These are phyloP conservation scores for Gobio occitaniae DNA, from an alignment of 2,797 vertebrate genomes.

Conservation along the genomic window DNA sequence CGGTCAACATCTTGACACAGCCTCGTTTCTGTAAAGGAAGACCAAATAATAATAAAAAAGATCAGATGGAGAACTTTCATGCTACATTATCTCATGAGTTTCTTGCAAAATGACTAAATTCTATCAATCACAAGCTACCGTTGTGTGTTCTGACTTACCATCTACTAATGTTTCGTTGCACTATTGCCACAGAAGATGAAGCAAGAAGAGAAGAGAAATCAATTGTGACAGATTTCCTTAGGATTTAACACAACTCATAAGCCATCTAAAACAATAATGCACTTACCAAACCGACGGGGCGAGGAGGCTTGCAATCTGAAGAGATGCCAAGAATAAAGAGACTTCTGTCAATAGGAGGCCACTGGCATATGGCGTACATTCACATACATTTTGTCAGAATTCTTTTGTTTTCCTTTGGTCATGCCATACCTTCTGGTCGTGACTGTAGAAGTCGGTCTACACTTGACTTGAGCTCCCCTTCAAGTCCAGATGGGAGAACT, in stretches of 20 bases:
- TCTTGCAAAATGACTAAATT: background rate
- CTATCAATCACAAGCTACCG: background rate
- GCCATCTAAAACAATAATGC: background rate
- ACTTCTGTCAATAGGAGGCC: background rate
- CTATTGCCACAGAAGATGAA: too few relatives aligned
- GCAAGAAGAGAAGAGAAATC: too few relatives aligned
- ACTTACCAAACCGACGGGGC: background rate
- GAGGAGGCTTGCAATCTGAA: constrained; percentile 4
- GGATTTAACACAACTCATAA: background rate
- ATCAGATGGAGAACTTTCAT: too few relatives aligned
- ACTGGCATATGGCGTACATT: background rate
- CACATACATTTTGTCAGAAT: background rate
- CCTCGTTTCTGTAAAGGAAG: too few relatives aligned
- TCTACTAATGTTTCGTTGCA: too few relatives aligned
- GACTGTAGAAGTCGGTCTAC: constrained; percentile 28
- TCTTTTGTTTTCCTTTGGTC: too few relatives aligned
- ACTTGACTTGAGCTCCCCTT: background rate
- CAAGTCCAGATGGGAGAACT: background rate
- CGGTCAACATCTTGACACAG: too few relatives aligned
- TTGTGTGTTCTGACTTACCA: background rate
- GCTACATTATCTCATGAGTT: too few relatives aligned
- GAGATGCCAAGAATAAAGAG: background rate
- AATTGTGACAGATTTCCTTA: too few relatives aligned
- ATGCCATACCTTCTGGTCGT: background rate
- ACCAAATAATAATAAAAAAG: too few relatives aligned